Base-by-base conservation (phyloP, 2,797 vertebrate species). In the Pseudochaenichthys georgianus region DNA sequence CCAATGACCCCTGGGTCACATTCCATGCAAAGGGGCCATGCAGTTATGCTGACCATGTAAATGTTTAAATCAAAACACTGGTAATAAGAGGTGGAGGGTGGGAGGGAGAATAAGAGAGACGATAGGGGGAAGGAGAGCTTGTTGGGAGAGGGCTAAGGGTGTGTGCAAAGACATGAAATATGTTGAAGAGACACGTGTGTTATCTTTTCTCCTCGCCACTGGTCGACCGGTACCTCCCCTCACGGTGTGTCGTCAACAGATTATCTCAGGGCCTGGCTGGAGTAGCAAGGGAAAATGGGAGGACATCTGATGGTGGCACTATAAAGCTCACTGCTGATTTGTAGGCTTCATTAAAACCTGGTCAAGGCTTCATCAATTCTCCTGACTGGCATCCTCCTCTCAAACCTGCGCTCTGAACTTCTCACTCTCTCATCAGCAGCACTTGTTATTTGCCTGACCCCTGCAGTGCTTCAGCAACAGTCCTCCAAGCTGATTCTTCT, bases 121-220 rank as follows among this genome's bases (percentile, higher is more conserved):
- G 51, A 73, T 73, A 64, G 62, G 83, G 77, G 77, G 76, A 77
- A 82, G 83, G 64, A 80, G 81, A 77, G 76, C 41, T 86, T 10
- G 52, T 79, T 83, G 88, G 79, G 87, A 87, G 80, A 84, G 77
- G 68, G 90, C 64, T 64, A 75, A 65, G 75, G 81, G 89, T 82
- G 90, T 87, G 85, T 81, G 78, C 71, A 81, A 81, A 77, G 77
- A 84, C 77, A 86, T 93, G 87, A n/a, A n/a, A 92, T 92, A 91
- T 92, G 91, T 92, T 78, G 82, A 88, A 87, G 87, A 92, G 89
- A 92, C 80, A 79, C 68, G 89, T 86, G 88, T 94, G 94, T 95
- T 95, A 90, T 94, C 92, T 92, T 91, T 96, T 94, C 92, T 93
- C 92, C 90, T 93, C 81, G 53, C 91, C 88, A 81, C 87, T 86